Conservation (phyloP, 2,113 vertebrate species). For the Engystomops pustulosus region DNA sequence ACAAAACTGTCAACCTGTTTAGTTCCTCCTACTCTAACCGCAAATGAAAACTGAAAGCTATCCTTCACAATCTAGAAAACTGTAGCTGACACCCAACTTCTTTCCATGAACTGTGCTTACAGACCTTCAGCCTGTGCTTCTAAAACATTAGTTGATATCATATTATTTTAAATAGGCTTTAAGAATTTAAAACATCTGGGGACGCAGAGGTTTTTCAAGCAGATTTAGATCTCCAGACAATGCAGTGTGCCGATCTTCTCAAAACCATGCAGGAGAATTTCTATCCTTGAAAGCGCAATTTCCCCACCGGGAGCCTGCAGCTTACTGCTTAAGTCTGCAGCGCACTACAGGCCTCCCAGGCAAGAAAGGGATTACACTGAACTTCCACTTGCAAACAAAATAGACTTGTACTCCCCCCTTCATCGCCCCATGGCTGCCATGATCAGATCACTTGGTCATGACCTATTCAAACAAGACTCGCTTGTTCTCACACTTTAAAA, state of each 20-base stretch:
- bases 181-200: not conserved
- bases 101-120: not conserved
- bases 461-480: not conserved
- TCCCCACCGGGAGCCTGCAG: conserved; percentile 35
- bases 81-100: not conserved
- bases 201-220: not conserved
- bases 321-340: conserved; percentile 32
- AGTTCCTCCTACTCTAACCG: too few relatives aligned
- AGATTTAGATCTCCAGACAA: not conserved
- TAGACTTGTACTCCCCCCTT: conserved; percentile 57
- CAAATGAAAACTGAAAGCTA: too few relatives aligned
- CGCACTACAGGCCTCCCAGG: conserved; percentile 46
- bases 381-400: conserved; percentile 57
- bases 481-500: not conserved
- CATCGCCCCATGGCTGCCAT: conserved; percentile 58
- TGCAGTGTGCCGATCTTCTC: not conserved
- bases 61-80: not conserved
- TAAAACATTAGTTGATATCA: not conserved
- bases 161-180: not conserved
- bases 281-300: conserved; percentile 27
- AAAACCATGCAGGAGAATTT: not conserved
- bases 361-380: conserved; percentile 57
- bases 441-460: conserved; percentile 54
- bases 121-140: not conserved
- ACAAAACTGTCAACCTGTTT: too few relatives aligned